These are phyloP conservation scores for Bradypodion pumilum DNA, from an alignment of 2,797 vertebrate species.

Conservation along the genomic window DNA sequence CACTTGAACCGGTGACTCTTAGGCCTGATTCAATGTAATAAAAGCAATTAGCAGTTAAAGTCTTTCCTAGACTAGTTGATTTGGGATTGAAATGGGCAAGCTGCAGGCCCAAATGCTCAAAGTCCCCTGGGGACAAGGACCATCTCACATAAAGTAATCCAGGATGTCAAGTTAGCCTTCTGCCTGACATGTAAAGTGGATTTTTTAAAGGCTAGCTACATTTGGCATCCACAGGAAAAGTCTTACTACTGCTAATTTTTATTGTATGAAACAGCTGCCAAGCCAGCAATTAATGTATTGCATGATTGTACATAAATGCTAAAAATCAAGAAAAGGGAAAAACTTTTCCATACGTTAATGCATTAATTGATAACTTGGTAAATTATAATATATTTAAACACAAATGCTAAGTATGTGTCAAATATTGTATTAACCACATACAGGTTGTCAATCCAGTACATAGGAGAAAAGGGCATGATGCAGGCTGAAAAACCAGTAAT, in stretches of 20 bases:
- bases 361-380: slow-evolving; percentile 1
- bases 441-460: neutral
- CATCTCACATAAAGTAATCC: neutral
- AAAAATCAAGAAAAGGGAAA: neutral
- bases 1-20: neutral
- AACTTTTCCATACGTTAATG: neutral
- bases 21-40: neutral
- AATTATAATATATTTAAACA: neutral
- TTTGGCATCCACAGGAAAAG: neutral
- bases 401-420: neutral
- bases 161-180: neutral
- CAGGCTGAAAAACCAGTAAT: slow-evolving; percentile 12
- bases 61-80: neutral
- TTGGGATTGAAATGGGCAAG: neutral
- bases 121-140: too few species aligned
- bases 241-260: neutral
- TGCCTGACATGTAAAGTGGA: neutral
- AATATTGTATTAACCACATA: neutral
- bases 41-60: neutral
- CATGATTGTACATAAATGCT: slow-evolving; percentile 1
- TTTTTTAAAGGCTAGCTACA: neutral
- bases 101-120: neutral
- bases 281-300: neutral
- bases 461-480: neutral
- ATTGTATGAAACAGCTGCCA: neutral